Base-by-base conservation (phyloP, 2,113 vertebrate genomes). In the Barnardius zonarius region DNA sequence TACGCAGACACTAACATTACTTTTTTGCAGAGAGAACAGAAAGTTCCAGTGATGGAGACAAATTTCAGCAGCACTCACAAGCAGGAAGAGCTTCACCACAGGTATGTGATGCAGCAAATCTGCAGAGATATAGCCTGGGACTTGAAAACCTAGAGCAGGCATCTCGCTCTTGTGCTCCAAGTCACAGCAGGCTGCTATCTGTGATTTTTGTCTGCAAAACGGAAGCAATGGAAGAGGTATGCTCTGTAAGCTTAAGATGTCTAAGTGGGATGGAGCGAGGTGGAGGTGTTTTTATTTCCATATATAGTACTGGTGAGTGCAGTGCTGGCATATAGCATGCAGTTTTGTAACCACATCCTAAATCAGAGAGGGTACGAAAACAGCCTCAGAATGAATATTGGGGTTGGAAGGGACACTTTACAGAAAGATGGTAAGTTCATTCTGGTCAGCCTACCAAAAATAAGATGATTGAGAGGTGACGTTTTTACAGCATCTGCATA, bases 321-420 rank as follows among this genome's bases (percentile, higher is more conserved):
- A 92, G 79, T 70, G 74, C 51, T 94, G 69, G 83, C 77, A 82
- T 81, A 93, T 13, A 93, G 48, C 27, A 78, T 62, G 24, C 41
- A 73, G 83, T 76, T 94, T 78, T 78, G 80, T 61, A 88, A 95
- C 92, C 88, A 95, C 93, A 94, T 93, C 80, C 88, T 92, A 95
- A 95, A 94, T 94, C 92, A 94, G 75, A 69, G 17, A 54, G 55
- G 57, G 48, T 79, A 93, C 23, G 48, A 86, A 83, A 88, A 90
- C 51, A 94, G 80, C 51, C 76, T 93, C 95, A 93, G 77, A 96
- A 94, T 86, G 86, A 94, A 84, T 67, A 86, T 37, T 70, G 41
- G 62, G 57, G 39, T 57, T 82, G 55, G 84, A 88, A 88, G 69
- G 64, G 62, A 83, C 54, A 77, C 55, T 89, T 89, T 17, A 55